Conservation (phyloP, 1,140 invertebrate genomes). For the Mactra quadrangularis region DNA sequence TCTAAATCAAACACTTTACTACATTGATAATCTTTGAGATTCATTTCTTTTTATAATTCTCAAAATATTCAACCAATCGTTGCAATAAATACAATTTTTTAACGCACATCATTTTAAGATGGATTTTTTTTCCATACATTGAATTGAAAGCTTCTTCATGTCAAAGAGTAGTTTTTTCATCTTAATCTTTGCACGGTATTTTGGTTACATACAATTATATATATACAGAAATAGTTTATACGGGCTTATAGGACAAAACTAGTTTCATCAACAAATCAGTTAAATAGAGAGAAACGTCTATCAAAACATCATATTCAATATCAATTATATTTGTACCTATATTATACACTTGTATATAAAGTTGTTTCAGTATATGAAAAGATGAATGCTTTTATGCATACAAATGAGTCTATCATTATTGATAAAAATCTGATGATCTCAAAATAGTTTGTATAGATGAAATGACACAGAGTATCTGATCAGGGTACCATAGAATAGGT, state of each 20-base stretch:
- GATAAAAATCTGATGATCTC: conserved; percentile 44
- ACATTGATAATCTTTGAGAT: background rate
- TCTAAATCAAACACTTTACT: background rate
- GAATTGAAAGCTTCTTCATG: background rate
- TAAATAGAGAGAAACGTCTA: conserved; percentile 10
- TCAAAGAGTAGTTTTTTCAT: conserved; percentile 11
- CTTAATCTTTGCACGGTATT: conserved; percentile 21
- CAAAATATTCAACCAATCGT: background rate
- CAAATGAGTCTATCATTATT: background rate
- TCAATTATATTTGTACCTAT: conserved; percentile 53
- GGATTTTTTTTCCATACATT: too few relatives aligned
- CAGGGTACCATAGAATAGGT: background rate
- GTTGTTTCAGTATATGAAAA: conserved; percentile 21
- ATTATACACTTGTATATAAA: background rate
- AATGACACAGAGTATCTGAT: conserved; percentile 26
- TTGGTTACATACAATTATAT: conserved; percentile 47
- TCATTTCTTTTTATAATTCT: background rate
- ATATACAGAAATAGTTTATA: conserved; percentile 31
- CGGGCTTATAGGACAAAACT: too few relatives aligned
- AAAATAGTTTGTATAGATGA: conserved; percentile 36
- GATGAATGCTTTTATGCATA: background rate
- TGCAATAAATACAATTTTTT: too few relatives aligned
- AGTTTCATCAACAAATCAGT: too few relatives aligned
- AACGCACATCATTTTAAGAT: too few relatives aligned
- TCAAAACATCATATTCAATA: conserved; percentile 35